These are phyloP conservation scores for Cancer borealis DNA, from an alignment of 2,888 invertebrate genomes.

Conservation along the genomic window DNA sequence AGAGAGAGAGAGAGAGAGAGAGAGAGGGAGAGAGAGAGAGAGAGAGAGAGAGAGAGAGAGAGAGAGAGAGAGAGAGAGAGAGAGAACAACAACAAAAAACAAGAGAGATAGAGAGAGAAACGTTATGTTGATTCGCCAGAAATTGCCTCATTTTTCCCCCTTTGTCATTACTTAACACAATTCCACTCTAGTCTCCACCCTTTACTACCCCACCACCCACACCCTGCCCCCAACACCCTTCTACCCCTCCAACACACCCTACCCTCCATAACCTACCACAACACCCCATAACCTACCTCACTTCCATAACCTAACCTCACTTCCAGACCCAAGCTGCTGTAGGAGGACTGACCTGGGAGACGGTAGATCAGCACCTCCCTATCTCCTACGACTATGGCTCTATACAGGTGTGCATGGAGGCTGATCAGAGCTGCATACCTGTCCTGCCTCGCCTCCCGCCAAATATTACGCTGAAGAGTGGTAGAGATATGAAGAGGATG, in stretches of 20 bases:
- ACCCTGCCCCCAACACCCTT: neutral
- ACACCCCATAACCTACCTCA: neutral
- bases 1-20: slow-evolving; percentile 41
- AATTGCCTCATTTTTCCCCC: too few relatives aligned
- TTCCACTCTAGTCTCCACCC: neutral
- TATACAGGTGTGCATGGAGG: neutral
- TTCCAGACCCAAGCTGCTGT: neutral
- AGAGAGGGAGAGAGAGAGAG: slow-evolving; percentile 31
- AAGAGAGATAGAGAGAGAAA: neutral
- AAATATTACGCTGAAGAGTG: neutral
- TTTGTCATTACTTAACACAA: neutral
- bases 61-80: slow-evolving; percentile 45
- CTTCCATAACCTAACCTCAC: neutral
- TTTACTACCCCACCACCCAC: too few relatives aligned
- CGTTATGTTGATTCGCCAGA: neutral
- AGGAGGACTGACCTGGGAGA: neutral
- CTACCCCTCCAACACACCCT: neutral
- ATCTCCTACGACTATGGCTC: neutral
- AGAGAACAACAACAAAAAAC: neutral
- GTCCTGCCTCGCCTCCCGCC: neutral
- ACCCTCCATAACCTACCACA: neutral
- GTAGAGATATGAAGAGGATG: neutral
- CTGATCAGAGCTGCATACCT: neutral
- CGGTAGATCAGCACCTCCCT: neutral
- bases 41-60: slow-evolving; percentile 43